Base-by-base conservation (phyloP, 2,113 vertebrate species). In the Coracopsis vasa region DNA sequence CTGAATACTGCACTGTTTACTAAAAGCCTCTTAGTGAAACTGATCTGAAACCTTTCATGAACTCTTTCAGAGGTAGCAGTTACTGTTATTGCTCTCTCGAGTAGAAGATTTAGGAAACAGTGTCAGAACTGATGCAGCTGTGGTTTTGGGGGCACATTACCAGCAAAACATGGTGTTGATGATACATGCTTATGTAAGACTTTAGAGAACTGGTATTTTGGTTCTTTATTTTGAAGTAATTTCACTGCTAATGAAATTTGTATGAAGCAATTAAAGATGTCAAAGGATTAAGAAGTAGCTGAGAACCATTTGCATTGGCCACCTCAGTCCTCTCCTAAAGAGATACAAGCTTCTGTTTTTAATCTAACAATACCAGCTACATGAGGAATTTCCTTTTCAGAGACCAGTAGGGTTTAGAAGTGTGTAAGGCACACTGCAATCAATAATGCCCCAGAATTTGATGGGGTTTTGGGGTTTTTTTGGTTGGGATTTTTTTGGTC, bases 391-490 rank as follows among this genome's bases (percentile, higher is more conserved):
- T 97, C n/a, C 39, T 92, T 94, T 80, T 78, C 44, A 82, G 90
- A 85, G 16, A 41, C 39, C 4, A 64, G 20, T 66, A 37, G 11
- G 1, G 0, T 61, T 69, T 17, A 92, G 66, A 64, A 86, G 51
- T 45, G 47, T 37, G 9, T 44, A 53, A 62, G 16, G 37, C 21
- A 15, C 14, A 2, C 8, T 39, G 39, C 6, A 17, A 42, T 42
- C 44, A 73, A 89, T 91, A 96, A 37, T 94, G 96, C 91, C 64
- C 90, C 90, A 91, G 79, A 97, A 97, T 89, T 96, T 96, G 28
- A 45, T 66, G 11, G n/a, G 4, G 0, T 1, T 41, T 62, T 50
- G 8, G 9, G 27, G 8, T 24, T 48, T 35, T 42, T 18, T 45
- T 27, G 10, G 11, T 41, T 41, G 39, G 39, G 10, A 64, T 50